Percentiles rank a stretch among this genome's conserved stretches.
Conservation (phyloP, 1,140 invertebrate species). For the Drosophila ficusphila region DNA sequence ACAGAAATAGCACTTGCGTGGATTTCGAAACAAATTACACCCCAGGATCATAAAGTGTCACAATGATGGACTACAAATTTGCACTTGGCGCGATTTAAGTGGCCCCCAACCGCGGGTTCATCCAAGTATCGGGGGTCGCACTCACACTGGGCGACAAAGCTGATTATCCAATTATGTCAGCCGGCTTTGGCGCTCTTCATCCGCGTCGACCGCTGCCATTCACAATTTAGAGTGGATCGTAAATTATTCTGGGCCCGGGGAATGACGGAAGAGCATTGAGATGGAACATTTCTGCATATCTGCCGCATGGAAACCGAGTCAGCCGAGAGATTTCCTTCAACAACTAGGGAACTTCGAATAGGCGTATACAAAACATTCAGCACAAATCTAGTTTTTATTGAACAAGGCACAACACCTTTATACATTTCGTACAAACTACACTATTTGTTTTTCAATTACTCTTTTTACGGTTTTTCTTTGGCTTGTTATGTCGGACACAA, state of each 20-base stretch:
- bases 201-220: constrained; percentile 48
- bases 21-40: constrained; percentile 52
- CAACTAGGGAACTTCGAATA: background rate
- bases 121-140: constrained; percentile 36
- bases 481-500: background rate
- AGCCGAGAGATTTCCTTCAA: background rate
- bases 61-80: constrained; percentile 76
- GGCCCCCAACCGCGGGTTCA: constrained; percentile 1
- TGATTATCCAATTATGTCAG: constrained; percentile 80
- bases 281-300: background rate
- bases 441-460: background rate
- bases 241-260: constrained; percentile 39
- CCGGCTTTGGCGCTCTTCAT: constrained; percentile 67
- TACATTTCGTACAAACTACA: too few species aligned
- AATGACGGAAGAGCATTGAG: constrained; percentile 55
- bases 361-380: too few species aligned
- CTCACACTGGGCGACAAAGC: constrained; percentile 58
- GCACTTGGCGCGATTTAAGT: constrained; percentile 48
- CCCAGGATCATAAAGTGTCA: constrained; percentile 27
- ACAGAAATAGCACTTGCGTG: constrained; percentile 52
- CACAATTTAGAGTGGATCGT: constrained; percentile 59
- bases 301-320: constrained; percentile 36
- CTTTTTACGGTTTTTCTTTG: too few species aligned
- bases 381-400: background rate
- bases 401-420: background rate